Percentiles rank a stretch among this genome's conserved stretches.
Evolutionary conservation across 2,888 invertebrate genomes (phyloP).

Genomic region (Agrypnus murinus): DNA sequence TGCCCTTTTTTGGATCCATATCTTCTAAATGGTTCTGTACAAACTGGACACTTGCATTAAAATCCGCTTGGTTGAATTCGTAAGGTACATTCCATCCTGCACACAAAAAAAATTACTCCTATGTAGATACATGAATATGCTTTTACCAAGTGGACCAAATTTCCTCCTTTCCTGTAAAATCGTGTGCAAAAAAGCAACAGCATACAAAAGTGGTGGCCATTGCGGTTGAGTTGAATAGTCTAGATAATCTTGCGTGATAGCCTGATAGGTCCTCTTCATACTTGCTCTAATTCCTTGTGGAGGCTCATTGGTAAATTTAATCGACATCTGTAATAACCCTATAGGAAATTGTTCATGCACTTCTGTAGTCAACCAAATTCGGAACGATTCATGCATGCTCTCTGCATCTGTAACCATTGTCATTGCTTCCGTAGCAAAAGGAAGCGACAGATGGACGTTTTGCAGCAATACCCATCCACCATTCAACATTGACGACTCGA

Average conservation of each 20-base stretch:
- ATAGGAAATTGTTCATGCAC: slow-evolving; percentile 96
- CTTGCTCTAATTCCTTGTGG: slow-evolving; percentile 96
- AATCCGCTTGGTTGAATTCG: slow-evolving; percentile 97
- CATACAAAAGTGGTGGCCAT: slow-evolving; percentile 95
- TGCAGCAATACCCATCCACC: slow-evolving; percentile 97
- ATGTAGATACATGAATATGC: background rate
- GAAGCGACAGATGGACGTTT: slow-evolving; percentile 96
- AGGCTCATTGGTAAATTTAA: slow-evolving; percentile 98
- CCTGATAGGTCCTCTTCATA: slow-evolving; percentile 94
- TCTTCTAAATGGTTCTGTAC: slow-evolving; percentile 97
- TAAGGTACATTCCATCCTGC: slow-evolving; percentile 97
- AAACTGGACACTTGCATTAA: slow-evolving; percentile 95
- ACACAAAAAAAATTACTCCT: slow-evolving; percentile 8
- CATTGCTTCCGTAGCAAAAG: slow-evolving; percentile 95
- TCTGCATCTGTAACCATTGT: slow-evolving; percentile 91
- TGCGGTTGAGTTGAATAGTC: slow-evolving; percentile 94
- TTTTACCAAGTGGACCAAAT: slow-evolving; percentile 86
- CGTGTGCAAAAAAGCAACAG: slow-evolving; percentile 95
- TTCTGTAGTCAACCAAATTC: slow-evolving; percentile 96
- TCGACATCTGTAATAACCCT: slow-evolving; percentile 89
- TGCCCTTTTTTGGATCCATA: slow-evolving; percentile 96
- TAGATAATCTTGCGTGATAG: slow-evolving; percentile 90
- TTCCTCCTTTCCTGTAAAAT: slow-evolving; percentile 96
- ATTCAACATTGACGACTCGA: slow-evolving; percentile 68
- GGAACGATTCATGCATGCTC: slow-evolving; percentile 86